A percentile compares a stretch with the other conserved stretches of the same genome.
These are phyloP conservation scores for Xenotilapia caudafasciata DNA, from an alignment of 2,113 vertebrate genomes.

Conservation along the genomic window DNA sequence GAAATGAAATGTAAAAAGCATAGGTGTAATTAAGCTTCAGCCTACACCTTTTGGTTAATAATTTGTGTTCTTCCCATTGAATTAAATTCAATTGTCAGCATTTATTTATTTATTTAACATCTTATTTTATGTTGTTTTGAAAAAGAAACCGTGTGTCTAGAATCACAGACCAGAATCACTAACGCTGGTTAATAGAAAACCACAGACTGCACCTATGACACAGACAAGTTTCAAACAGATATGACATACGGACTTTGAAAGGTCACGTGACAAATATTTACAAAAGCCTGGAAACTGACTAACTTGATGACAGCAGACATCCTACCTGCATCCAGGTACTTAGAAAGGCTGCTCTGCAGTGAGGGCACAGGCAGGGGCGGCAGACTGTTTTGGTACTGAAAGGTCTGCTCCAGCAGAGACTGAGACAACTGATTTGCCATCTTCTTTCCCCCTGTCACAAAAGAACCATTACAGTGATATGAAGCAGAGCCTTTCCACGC, in stretches of 20 bases:
- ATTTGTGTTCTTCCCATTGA: not conserved
- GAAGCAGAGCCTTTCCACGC: not conserved
- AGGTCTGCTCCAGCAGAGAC: slow-evolving; percentile 78
- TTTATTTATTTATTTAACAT: not conserved
- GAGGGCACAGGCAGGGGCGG: slow-evolving; percentile 85
- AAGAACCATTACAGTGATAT: not conserved
- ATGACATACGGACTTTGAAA: not conserved
- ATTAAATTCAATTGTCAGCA: not conserved
- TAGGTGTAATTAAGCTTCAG: not conserved
- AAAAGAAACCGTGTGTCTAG: not conserved
- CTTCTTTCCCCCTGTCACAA: slow-evolving; percentile 8
- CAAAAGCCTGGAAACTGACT: not conserved
- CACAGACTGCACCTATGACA: not conserved
- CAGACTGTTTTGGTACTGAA: slow-evolving; percentile 85
- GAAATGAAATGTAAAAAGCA: not conserved
- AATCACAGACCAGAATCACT: not conserved
- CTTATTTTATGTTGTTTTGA: not conserved
- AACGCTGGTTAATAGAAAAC: not conserved
- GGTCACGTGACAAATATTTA: not conserved
- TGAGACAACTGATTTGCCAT: slow-evolving; percentile 83
- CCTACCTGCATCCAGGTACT: slow-evolving; percentile 90
- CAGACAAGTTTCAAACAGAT: not conserved
- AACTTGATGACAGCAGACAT: not conserved
- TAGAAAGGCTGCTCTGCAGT: slow-evolving; percentile 81
- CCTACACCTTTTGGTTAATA: not conserved